Evolutionary conservation across 2,888 invertebrate species (phyloP), one percentile per base, ranked within the genome.

Genomic region (Ichneumon xanthorius): DNA sequence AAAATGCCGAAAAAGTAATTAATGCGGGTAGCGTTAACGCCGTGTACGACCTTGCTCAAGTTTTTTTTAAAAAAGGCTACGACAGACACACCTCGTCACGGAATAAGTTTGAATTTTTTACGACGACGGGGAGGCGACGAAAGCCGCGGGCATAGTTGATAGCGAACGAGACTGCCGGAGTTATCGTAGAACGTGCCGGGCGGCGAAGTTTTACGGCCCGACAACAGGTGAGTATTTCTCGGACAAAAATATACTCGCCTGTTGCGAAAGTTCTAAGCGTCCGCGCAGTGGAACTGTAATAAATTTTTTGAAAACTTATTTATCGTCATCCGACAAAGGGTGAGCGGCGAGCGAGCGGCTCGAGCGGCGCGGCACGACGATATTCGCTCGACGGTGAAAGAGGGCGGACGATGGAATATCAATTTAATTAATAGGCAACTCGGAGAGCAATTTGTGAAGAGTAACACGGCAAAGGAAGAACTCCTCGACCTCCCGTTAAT

Each of bases 161-260:
- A 48, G 45, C 48, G 45, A 37, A 2, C 26, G 58, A 19, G 26
- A 26, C 19, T 9, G 37, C 30, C 7, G 30, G 61, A 45, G 48
- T 75, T 75, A 30, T 33, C 45, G 30, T 9, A n/a, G n/a, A 63
- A n/a, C 26, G 26, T 58, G 22, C 22, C 45, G 26, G 37, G 2
- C 33, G 16, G 14, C n/a, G 30, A 22, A 37, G 50, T 70, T 70
- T 70, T 48, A 70, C 40, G 68, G 50, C 40, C 40, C n/a, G 65
- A 80, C 84, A 84, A 84, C 84, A 84, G 84, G 84, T 84, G 77
- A 77, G 77, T 67, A 61, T 77, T 68, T 68, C 68, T 33, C 71
- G 71, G 67, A 71, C 55, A 14, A 55, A 80, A 76, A 72, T 63
- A 61, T 61, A 79, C 75, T 16, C 45, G 48, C 63, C 30, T 63